phyloP scores from a whole-genome alignment of 1,140 invertebrate genomes.

The Hycleus phaleratus region DNA sequence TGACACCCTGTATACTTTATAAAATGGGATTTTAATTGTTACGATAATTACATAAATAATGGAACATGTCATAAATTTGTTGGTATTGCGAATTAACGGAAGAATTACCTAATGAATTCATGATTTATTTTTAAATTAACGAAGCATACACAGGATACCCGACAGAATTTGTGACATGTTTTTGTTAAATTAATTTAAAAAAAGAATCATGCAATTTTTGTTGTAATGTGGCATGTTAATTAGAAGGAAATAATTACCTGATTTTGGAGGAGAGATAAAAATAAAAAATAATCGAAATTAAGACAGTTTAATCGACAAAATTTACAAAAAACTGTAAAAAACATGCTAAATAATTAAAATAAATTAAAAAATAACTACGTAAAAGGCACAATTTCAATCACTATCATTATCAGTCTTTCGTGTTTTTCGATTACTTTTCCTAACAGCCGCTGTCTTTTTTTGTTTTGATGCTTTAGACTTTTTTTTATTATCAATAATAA shows the following conservation, averaged over 20 bases:
- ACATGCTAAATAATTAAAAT: background rate
- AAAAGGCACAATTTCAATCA: conserved; percentile 2
- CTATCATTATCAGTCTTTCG: conserved; percentile 18
- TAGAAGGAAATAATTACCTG: background rate
- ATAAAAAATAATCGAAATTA: background rate
- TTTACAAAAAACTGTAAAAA: background rate
- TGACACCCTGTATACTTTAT: too few relatives aligned
- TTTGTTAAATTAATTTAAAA: background rate
- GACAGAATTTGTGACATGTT: too few relatives aligned
- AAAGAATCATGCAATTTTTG: background rate
- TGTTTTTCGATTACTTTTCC: conserved; percentile 10
- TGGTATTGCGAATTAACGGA: too few relatives aligned
- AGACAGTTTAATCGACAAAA: background rate
- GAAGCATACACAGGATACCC: too few relatives aligned
- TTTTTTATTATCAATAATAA: background rate
- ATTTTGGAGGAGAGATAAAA: background rate
- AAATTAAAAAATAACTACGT: background rate
- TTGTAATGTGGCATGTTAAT: background rate
- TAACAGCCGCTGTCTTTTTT: conserved; percentile 4
- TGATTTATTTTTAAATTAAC: too few relatives aligned
- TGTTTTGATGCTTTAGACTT: conserved; percentile 1
- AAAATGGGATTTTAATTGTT: too few relatives aligned
- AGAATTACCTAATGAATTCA: too few relatives aligned
- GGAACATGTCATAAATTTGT: background rate
- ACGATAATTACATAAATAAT: too few relatives aligned